These are phyloP conservation scores for Apostichopus parvimensis DNA, from an alignment of 35 echinoderm and acorn worm species.

Conservation along the genomic window DNA sequence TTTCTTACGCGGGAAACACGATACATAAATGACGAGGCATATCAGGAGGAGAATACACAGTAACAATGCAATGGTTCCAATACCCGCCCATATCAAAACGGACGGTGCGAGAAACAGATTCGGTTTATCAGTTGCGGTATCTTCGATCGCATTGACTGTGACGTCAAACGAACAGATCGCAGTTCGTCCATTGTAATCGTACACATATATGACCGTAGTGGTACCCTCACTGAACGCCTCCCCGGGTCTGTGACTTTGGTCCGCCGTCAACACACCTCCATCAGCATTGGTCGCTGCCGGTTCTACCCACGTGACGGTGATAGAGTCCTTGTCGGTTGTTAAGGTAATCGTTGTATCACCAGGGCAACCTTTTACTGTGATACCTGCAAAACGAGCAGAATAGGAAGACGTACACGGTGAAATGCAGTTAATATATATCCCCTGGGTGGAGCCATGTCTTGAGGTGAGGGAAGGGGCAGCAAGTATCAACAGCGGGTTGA, in stretches of 20 bases:
- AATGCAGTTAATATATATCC: too few species aligned
- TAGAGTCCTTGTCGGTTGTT: background rate
- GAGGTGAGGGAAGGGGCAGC: too few species aligned
- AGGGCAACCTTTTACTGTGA: slow-evolving; percentile 18
- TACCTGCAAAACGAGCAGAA: background rate
- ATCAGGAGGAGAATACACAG: background rate
- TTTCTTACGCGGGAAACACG: background rate
- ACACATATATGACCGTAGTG: slow-evolving; percentile 36
- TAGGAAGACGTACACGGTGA: background rate
- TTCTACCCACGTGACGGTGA: slow-evolving; percentile 43
- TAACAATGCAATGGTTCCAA: background rate
- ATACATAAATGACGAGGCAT: background rate
- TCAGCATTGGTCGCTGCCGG: background rate
- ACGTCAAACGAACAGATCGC: slow-evolving; percentile 39
- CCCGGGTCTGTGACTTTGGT: slow-evolving; percentile 31
- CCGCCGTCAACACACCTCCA: background rate
- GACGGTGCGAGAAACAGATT: background rate
- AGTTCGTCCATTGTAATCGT: slow-evolving; percentile 12
- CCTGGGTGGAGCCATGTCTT: too few species aligned
- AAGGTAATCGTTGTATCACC: slow-evolving; percentile 45
- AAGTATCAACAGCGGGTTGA: too few species aligned
- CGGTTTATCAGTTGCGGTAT: background rate
- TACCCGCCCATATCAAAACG: background rate
- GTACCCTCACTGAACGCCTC: background rate
- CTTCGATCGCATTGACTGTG: background rate